Percentiles rank a stretch among this genome's conserved stretches.
phyloP scores from a whole-genome alignment of 2,113 vertebrate genomes.

The Oncorhynchus kisutch region DNA sequence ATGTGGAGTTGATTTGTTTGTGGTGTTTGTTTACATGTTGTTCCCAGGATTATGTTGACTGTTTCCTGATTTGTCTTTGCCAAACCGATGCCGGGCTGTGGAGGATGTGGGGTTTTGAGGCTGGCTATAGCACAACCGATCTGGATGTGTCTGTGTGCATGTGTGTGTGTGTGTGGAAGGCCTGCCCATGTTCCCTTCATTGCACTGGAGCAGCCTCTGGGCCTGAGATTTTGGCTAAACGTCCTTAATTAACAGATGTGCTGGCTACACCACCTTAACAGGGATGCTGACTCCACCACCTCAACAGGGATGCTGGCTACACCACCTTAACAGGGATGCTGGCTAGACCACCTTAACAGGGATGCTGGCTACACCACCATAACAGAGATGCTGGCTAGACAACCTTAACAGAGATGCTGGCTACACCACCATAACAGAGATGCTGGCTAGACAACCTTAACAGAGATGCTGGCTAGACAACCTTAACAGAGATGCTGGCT shows the following conservation, averaged over 20 bases:
- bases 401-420: background rate
- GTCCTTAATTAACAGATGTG: too few species aligned
- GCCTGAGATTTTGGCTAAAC: too few species aligned
- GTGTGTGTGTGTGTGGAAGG: slow-evolving; percentile 9
- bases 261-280: background rate
- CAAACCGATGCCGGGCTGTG: slow-evolving; percentile 6
- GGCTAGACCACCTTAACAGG: background rate
- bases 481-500: too few species aligned
- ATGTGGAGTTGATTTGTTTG: too few species aligned
- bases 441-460: background rate
- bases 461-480: background rate
- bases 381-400: background rate
- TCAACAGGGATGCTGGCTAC: background rate
- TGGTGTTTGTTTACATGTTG: background rate
- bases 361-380: background rate
- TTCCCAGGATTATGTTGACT: background rate
- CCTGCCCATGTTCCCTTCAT: slow-evolving; percentile 11
- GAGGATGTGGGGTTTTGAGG: slow-evolving; percentile 25
- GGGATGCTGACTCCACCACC: background rate
- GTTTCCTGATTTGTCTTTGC: background rate
- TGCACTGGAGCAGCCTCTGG: slow-evolving; percentile 16
- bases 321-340: background rate
- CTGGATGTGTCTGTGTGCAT: background rate
- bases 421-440: too few species aligned
- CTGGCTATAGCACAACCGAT: slow-evolving; percentile 7